These are phyloP conservation scores for Tychaedon coryphoeus DNA, from an alignment of 2,113 vertebrate genomes.

Conservation along the genomic window DNA sequence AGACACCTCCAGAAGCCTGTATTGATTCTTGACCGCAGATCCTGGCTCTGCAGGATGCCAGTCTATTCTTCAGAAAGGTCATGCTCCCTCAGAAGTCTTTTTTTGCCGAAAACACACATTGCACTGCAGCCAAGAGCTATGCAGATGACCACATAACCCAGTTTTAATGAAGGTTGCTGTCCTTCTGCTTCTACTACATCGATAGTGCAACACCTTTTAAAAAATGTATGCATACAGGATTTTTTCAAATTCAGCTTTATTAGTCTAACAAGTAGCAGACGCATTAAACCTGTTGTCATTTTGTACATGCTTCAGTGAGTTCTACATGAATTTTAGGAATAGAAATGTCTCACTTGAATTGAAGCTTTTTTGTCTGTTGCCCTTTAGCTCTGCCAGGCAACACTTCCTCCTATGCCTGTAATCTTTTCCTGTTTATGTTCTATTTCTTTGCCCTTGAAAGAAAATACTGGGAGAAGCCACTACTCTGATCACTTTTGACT, in stretches of 20 bases:
- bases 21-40: slow-evolving; percentile 65
- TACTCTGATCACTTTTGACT: neutral
- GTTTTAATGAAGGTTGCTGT: slow-evolving; percentile 25
- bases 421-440: slow-evolving; percentile 2
- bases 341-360: neutral
- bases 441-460: neutral
- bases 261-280: neutral
- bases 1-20: slow-evolving; percentile 32
- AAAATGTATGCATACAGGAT: neutral
- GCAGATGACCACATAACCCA: neutral
- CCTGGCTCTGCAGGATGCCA: slow-evolving; percentile 29
- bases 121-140: neutral
- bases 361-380: neutral
- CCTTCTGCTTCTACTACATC: neutral
- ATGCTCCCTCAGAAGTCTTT: neutral
- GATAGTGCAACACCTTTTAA: neutral
- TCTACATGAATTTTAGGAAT: neutral
- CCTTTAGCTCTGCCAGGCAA: neutral
- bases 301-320: neutral
- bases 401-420: neutral
- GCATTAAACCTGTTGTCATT: neutral
- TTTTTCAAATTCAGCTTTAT: slow-evolving; percentile 1
- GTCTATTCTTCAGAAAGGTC: slow-evolving; percentile 57
- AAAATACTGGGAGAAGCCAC: neutral
- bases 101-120: slow-evolving; percentile 36